phyloP scores from a whole-genome alignment of 1,140 invertebrate species.

The Drosophila pandora region DNA sequence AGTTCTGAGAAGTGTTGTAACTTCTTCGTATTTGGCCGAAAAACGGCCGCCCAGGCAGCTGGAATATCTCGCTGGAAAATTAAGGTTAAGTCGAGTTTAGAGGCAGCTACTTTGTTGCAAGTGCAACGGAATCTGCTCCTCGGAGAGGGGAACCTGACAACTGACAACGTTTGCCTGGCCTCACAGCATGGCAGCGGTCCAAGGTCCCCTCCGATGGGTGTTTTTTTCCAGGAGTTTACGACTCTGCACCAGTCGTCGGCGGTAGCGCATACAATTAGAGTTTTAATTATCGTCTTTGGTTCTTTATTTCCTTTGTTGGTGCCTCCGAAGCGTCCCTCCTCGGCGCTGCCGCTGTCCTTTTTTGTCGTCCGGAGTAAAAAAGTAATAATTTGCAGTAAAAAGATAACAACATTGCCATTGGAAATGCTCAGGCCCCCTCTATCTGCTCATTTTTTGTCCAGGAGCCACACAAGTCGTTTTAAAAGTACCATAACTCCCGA shows the following conservation, averaged over 20 bases:
- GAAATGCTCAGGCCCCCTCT: slow-evolving; percentile 29
- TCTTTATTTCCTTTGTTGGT: slow-evolving; percentile 37
- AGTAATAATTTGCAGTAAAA: slow-evolving; percentile 82
- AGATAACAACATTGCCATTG: slow-evolving; percentile 77
- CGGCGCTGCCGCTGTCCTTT: slow-evolving; percentile 31
- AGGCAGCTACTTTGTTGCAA: slow-evolving; percentile 32
- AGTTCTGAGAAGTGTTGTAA: too few species aligned
- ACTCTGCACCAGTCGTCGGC: slow-evolving; percentile 35
- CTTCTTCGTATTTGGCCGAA: background rate
- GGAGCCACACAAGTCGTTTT: slow-evolving; percentile 71
- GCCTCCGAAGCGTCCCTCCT: background rate
- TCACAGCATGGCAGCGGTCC: slow-evolving; percentile 25
- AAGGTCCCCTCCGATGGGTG: slow-evolving; percentile 21
- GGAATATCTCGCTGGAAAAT: slow-evolving; percentile 1
- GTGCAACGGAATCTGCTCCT: slow-evolving; percentile 9
- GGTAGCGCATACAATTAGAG: slow-evolving; percentile 79
- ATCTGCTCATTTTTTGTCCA: slow-evolving; percentile 10
- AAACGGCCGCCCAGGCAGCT: background rate
- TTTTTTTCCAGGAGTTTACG: slow-evolving; percentile 41
- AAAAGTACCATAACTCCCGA: slow-evolving; percentile 58
- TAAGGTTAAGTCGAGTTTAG: slow-evolving; percentile 2
- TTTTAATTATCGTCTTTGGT: slow-evolving; percentile 76
- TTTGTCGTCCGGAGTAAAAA: slow-evolving; percentile 73
- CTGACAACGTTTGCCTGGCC: slow-evolving; percentile 40
- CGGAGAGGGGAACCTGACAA: slow-evolving; percentile 19